A percentile compares a stretch with the other conserved stretches of the same genome.
Evolutionary conservation across 2,888 invertebrate genomes (phyloP).

Genomic region (Mesorhabditis spiculigera): DNA sequence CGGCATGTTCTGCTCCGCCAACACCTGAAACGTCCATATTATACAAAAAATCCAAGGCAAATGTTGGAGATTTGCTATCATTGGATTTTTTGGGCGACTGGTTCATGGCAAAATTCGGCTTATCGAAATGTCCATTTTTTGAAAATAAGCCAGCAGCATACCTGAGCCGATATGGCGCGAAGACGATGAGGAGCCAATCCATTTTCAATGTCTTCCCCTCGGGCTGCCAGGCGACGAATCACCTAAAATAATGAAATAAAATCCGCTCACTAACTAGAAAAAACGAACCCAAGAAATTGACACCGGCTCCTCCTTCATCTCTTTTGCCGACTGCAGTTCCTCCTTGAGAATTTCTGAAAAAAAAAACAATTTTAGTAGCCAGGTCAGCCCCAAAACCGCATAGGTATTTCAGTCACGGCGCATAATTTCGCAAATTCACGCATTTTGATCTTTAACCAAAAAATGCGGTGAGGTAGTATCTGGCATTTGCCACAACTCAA

Average conservation of each 20-base stretch:
- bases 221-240: not conserved
- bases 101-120: not conserved
- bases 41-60: not conserved
- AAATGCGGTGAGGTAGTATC: too few species aligned
- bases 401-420: not conserved
- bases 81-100: not conserved
- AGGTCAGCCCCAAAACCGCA: not conserved
- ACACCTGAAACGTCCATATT: slow-evolving; percentile 11
- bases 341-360: slow-evolving; percentile 18
- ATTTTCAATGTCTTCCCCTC: not conserved
- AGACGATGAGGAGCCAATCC: slow-evolving; percentile 5
- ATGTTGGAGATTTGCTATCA: not conserved
- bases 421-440: too few species aligned
- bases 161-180: slow-evolving; percentile 12
- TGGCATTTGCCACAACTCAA: too few species aligned
- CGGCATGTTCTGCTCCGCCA: slow-evolving; percentile 12
- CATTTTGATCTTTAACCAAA: too few species aligned
- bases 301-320: slow-evolving; percentile 15
- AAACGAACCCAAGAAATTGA: not conserved
- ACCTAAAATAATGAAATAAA: not conserved
- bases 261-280: not conserved
- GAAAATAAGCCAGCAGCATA: not conserved
- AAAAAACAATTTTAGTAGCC: not conserved
- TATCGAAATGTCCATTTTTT: not conserved
- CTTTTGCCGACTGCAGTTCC: slow-evolving; percentile 8